Evolutionary conservation across 2,888 invertebrate species (phyloP), one percentile per base, ranked within the genome.

Genomic region (Polyploca ridens): DNA sequence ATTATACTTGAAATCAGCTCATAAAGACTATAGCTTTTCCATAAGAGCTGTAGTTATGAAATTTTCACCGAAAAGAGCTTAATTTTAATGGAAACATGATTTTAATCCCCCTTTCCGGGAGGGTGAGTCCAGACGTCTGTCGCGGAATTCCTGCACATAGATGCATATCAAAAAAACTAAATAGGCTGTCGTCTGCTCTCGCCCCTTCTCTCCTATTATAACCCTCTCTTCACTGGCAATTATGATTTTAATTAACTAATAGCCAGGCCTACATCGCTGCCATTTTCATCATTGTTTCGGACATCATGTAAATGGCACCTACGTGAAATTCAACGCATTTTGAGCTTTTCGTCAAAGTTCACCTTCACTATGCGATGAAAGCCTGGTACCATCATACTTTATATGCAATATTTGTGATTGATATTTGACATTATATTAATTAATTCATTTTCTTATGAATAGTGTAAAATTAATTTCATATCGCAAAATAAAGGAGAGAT

Each of bases 101-200:
- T 78, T 73, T 69, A 71, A 75, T 74, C 72, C 78, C 78, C 76
- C 76, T 76, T 69, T 69, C 66, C 38, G 62, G 57, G 57, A 69
- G 72, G 76, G 75, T 62, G 64, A 33, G 62, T 63, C 68, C 71
- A 67, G 69, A 60, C 73, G 68, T 75, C 77, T 70, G 77, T 70
- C 75, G 74, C 69, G 68, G 63, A 41, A 41, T 58, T 57, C 58
- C 41, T 58, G n/a, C 63, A 63, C 63, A 63, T 58, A 41, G 44
- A 58, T 41, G 41, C 63, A 63, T 58, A 63, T 58, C 41, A 63
- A 58, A 63, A 27, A 58, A 19, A 38, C 41, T 58, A 58, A 63
- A 58, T 58, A 63, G 58, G 41, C 58, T 41, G 14, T 41, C 38
- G 57, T 41, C 58, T 58, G 44, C 63, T 58, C 63, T 54, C 54